Evolutionary conservation across 1,140 invertebrate genomes (phyloP).

Genomic region (Bombus vancouverensis): DNA sequence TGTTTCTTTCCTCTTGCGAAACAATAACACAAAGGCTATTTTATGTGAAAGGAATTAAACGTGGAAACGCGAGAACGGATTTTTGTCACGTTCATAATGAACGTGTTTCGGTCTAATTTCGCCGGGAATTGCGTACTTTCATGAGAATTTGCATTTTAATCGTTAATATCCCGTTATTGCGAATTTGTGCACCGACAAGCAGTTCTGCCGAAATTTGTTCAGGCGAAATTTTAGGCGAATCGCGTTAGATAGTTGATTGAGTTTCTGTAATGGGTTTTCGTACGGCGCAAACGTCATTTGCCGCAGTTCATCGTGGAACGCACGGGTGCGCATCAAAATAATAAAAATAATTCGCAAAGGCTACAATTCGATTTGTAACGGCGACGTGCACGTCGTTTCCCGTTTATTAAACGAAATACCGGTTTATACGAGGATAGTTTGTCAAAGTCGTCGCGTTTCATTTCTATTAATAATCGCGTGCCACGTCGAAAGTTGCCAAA

Average conservation of each 20-base stretch:
- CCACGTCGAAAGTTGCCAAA: not conserved
- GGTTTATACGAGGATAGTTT: not conserved
- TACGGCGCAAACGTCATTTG: conserved; percentile 10
- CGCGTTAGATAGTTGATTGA: conserved; percentile 42
- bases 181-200: conserved; percentile 37
- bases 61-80: not conserved
- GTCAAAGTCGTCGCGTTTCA: not conserved
- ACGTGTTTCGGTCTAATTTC: conserved; percentile 41
- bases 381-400: not conserved
- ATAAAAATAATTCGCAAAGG: conserved; percentile 21
- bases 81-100: conserved; percentile 37
- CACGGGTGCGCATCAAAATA: too few species aligned
- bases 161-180: conserved; percentile 52
- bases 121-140: conserved; percentile 18
- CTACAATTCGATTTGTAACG: not conserved
- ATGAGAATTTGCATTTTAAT: conserved; percentile 48
- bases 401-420: not conserved
- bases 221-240: conserved; percentile 40
- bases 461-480: not conserved
- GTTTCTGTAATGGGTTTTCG: conserved; percentile 38
- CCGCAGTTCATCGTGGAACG: not conserved
- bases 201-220: conserved; percentile 39
- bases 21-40: not conserved
- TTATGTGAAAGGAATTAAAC: not conserved
- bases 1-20: not conserved